phyloP scores from a whole-genome alignment of 2,888 invertebrate species.

The Calephelis perditalis region DNA sequence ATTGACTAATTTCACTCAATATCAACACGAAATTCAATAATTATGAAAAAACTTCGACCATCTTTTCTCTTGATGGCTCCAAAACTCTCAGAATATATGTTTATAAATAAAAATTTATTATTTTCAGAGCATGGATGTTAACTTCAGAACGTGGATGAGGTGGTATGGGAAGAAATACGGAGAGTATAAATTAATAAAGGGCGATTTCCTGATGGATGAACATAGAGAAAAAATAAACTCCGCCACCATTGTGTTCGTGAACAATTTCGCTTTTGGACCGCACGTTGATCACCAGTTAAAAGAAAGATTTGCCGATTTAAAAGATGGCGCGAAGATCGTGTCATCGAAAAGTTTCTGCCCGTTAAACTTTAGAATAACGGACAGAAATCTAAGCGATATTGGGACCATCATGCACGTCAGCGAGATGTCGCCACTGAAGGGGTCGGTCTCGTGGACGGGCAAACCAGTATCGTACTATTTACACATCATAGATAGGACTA shows the following conservation, averaged over 20 bases:
- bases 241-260: conserved; percentile 98
- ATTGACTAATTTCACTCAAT: too few species aligned
- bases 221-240: conserved; percentile 96
- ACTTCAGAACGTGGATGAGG: conserved; percentile 96
- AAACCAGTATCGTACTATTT: conserved; percentile 99
- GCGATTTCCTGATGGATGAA: conserved; percentile 95
- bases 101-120: neutral
- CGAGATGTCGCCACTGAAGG: conserved; percentile 95
- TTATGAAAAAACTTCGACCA: too few species aligned
- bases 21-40: too few species aligned
- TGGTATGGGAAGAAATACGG: conserved; percentile 98
- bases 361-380: conserved; percentile 98
- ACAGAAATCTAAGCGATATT: conserved; percentile 97
- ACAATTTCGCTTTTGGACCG: conserved; percentile 99
- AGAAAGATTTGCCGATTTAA: conserved; percentile 96
- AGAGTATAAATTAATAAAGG: conserved; percentile 94
- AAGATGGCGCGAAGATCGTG: conserved; percentile 96
- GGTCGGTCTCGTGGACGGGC: conserved; percentile 99
- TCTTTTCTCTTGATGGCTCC: too few species aligned
- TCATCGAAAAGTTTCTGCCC: conserved; percentile 99
- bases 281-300: conserved; percentile 98
- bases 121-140: conserved; percentile 88
- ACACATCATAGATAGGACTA: conserved; percentile 98
- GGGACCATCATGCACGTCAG: conserved; percentile 99
- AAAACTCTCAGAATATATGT: neutral